Evolutionary conservation across 2,113 vertebrate species (phyloP).

Genomic region (Barnardius zonarius): DNA sequence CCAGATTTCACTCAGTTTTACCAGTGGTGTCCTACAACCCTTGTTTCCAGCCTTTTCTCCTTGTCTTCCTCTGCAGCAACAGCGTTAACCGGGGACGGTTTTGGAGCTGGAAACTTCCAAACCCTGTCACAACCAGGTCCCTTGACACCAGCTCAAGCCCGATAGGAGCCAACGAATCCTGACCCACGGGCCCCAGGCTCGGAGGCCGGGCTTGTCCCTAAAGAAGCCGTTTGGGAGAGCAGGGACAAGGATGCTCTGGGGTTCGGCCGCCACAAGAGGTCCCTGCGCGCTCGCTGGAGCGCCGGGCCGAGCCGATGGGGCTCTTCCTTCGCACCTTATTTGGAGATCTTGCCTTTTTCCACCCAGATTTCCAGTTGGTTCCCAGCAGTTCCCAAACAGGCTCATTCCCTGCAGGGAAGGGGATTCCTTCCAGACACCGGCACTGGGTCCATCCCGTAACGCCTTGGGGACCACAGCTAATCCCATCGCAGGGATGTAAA

Average conservation of each 20-base stretch:
- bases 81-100: neutral
- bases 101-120: neutral
- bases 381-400: neutral
- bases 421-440: neutral
- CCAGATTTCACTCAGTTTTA: neutral
- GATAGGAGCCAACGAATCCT: neutral
- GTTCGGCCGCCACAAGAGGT: conserved; percentile 45
- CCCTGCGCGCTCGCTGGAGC: conserved; percentile 22
- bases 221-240: neutral
- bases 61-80: neutral
- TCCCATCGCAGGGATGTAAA: neutral
- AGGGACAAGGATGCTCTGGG: neutral
- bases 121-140: neutral
- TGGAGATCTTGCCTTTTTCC: conserved; percentile 22
- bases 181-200: neutral
- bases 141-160: neutral
- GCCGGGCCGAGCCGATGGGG: neutral
- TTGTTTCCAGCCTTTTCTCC: neutral
- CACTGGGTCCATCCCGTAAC: neutral
- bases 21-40: neutral
- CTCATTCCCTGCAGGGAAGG: neutral
- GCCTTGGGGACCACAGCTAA: neutral
- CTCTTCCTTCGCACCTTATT: neutral
- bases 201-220: neutral
- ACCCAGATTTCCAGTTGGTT: neutral